A percentile compares a stretch with the other conserved stretches of the same genome.
phyloP scores from a whole-genome alignment of 2,113 vertebrate genomes.

The Dolichotis patagonum region DNA sequence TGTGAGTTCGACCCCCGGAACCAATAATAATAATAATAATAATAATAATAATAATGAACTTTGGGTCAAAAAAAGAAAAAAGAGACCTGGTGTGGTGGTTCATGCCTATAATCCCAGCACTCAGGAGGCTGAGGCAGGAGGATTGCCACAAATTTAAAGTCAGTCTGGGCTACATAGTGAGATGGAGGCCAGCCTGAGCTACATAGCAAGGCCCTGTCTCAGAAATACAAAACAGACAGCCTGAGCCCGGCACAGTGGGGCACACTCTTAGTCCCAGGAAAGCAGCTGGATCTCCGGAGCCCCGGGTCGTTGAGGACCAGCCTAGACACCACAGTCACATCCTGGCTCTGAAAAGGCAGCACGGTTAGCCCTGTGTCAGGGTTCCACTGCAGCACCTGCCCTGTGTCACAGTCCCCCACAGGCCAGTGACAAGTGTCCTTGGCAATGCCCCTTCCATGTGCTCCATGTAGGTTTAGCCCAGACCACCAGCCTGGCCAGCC shows the following conservation, averaged over 20 bases:
- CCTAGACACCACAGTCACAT: too few relatives aligned
- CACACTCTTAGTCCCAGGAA: not conserved
- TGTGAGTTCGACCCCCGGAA: too few relatives aligned
- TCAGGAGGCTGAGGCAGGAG: not conserved
- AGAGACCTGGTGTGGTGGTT: not conserved
- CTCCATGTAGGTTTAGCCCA: not conserved
- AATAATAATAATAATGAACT: too few relatives aligned
- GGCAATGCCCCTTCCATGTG: not conserved
- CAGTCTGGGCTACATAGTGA: not conserved
- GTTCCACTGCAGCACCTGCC: not conserved
- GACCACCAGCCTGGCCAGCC: too few relatives aligned
- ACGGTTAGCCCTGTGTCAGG: not conserved
- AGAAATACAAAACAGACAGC: constrained; percentile 27
- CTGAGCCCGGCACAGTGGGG: not conserved
- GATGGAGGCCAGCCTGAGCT: not conserved
- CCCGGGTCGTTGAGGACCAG: not conserved
- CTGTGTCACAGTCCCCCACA: constrained; percentile 7
- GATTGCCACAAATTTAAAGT: not conserved
- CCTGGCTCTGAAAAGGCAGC: not conserved
- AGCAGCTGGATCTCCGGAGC: not conserved
- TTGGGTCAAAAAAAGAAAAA: not conserved
- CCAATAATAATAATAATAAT: too few relatives aligned
- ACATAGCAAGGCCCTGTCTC: not conserved
- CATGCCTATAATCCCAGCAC: not conserved
- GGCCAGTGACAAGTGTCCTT: not conserved